phyloP scores from a whole-genome alignment of 2,113 vertebrate species.

The Marmota monax region DNA sequence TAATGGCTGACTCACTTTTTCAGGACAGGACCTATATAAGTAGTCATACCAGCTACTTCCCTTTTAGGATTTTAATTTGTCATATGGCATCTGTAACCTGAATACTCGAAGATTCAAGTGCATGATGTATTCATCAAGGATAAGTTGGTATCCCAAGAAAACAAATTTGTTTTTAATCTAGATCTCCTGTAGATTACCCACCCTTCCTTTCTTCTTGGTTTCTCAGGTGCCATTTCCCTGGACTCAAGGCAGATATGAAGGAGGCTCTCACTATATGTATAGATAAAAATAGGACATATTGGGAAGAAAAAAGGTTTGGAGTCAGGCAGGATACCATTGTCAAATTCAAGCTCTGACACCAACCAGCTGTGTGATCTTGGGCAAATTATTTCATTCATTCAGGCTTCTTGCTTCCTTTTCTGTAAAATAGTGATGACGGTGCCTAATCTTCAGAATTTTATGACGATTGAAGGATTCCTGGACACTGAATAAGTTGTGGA shows the following conservation, averaged over 20 bases:
- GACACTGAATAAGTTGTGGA: neutral
- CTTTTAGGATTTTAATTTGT: constrained; percentile 27
- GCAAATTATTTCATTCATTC: neutral
- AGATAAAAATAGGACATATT: neutral
- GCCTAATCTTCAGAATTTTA: neutral
- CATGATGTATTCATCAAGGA: neutral
- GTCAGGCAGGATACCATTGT: neutral
- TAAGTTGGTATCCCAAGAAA: neutral
- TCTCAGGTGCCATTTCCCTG: neutral
- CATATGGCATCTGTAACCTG: neutral
- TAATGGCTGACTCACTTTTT: constrained; percentile 10
- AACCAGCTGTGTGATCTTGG: neutral
- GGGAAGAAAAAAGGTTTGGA: neutral
- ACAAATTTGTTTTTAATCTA: constrained; percentile 16
- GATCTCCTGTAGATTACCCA: neutral
- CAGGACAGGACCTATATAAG: neutral
- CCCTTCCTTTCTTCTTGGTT: neutral
- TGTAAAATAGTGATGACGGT: neutral
- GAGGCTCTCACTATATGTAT: neutral
- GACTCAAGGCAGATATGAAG: neutral
- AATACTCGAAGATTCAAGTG: neutral
- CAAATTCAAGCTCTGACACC: neutral
- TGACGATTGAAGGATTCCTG: neutral
- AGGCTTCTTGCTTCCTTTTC: neutral
- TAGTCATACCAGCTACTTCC: constrained; percentile 37